Percentiles rank a stretch among this genome's conserved stretches.
Evolutionary conservation across 2,113 vertebrate species (phyloP).

Genomic region (Onychostruthus taczanowskii): DNA sequence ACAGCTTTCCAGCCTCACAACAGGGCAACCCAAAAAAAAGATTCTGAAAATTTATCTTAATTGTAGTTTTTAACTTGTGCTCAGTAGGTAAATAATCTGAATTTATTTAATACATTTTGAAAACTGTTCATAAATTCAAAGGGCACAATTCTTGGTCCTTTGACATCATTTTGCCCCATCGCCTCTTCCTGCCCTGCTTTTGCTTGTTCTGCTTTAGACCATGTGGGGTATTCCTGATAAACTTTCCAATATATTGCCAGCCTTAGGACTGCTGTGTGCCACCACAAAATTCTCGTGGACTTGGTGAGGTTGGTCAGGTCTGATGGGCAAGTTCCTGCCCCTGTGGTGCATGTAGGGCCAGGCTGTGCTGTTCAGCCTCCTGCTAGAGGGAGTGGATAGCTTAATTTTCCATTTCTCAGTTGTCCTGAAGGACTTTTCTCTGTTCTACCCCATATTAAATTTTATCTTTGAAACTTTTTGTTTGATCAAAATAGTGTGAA

Average conservation of each 20-base stretch:
- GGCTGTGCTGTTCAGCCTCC: not conserved
- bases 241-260: fast-evolving
- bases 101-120: not conserved
- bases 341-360: not conserved
- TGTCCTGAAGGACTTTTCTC: not conserved
- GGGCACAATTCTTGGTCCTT: not conserved
- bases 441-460: not conserved
- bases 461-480: not conserved
- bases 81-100: not conserved
- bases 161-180: not conserved
- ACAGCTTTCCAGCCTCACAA: not conserved
- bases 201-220: not conserved
- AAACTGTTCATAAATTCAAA: not conserved
- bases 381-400: not conserved
- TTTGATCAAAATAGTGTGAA: not conserved
- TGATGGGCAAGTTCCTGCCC: not conserved
- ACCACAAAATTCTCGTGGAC: fast-evolving
- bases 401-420: not conserved
- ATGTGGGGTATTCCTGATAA: not conserved
- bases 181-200: not conserved
- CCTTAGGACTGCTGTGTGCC: not conserved
- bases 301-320: fast-evolving
- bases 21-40: not conserved
- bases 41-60: not conserved
- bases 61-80: not conserved